Base-by-base conservation (phyloP, 2,888 invertebrate species). In the Tyria jacobaeae region DNA sequence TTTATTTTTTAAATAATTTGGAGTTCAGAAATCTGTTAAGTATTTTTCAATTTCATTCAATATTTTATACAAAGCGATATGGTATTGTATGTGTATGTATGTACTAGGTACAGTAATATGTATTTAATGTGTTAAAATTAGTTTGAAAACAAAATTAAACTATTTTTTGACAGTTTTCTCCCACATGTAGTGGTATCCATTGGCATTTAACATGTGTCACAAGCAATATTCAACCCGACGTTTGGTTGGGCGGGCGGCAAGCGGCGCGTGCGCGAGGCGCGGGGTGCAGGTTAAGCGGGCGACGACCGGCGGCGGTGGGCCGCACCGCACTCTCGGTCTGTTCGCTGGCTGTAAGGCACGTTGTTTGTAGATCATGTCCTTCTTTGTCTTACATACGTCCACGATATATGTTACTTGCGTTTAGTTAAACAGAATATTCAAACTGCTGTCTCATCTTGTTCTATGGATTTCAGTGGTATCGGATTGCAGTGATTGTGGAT, bases 401-500 rank as follows among this genome's bases (percentile, higher is more conserved):
- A 81, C 87, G 84, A 83, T 81, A 81, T 76, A 73, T 84, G 85
- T 87, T 90, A 90, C 91, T 91, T 91, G 89, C 84, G 84, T 85
- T 84, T 83, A 73, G 75, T 80, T 75, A 68, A 70, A 81, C 76
- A 72, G 70, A 68, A 78, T 70, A 67, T 64, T 64, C 73, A 71
- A 66, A 73, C 65, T 69, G 74, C 66, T 69, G 74, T 79, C 81
- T 80, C 80, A 86, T 81, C 75, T 77, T 79, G 76, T 78, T 70
- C 71, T 79, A 76, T 90, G 93, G 93, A 94, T 94, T 93, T 81
- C 93, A 93, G 93, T 94, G 93, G 76, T 73, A 70, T 82, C 82
- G 93, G 93, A 94, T 92, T 93, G 92, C 94, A 94, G 94, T 94
- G 93, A 58, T 66, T 75, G 67, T 78, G 88, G 88, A 89, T 87